Percentiles rank a stretch among this genome's conserved stretches.
Conservation (phyloP, 2,113 vertebrate genomes). For the Dromaius novaehollandiae region DNA sequence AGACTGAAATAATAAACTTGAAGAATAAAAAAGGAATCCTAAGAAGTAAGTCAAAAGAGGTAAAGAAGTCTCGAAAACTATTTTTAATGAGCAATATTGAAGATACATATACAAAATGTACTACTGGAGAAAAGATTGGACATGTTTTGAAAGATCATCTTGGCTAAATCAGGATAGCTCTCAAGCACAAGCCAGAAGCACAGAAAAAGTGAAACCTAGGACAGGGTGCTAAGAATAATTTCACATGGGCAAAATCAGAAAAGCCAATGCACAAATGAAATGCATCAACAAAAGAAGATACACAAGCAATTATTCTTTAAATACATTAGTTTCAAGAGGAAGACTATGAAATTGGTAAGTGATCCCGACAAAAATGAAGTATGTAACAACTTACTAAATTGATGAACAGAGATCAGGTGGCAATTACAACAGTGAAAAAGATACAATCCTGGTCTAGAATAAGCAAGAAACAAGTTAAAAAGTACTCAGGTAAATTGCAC, state of each 20-base stretch:
- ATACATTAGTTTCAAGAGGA: not conserved
- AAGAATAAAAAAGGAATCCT: not conserved
- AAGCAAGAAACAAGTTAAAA: not conserved
- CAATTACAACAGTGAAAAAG: not conserved
- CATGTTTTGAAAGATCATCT: not conserved
- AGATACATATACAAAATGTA: not conserved
- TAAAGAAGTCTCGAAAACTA: not conserved
- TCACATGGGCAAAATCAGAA: not conserved
- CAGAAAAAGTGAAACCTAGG: not conserved
- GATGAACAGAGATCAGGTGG: not conserved
- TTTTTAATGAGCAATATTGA: not conserved
- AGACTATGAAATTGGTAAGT: not conserved
- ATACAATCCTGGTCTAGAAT: not conserved
- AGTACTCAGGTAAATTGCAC: not conserved
- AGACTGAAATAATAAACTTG: not conserved
- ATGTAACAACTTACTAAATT: not conserved
- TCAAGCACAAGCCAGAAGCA: not conserved
- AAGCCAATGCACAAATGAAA: not conserved
- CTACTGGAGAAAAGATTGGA: not conserved
- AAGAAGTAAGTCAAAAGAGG: not conserved
- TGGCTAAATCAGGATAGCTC: not conserved
- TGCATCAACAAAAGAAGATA: not conserved
- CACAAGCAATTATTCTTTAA: not conserved
- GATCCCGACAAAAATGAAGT: not conserved
- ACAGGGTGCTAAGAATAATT: not conserved